A percentile compares a stretch with the other conserved stretches of the same genome.
These are phyloP conservation scores for Hirtodrosophila trivittata DNA, from an alignment of 2,888 invertebrate species.

Conservation along the genomic window DNA sequence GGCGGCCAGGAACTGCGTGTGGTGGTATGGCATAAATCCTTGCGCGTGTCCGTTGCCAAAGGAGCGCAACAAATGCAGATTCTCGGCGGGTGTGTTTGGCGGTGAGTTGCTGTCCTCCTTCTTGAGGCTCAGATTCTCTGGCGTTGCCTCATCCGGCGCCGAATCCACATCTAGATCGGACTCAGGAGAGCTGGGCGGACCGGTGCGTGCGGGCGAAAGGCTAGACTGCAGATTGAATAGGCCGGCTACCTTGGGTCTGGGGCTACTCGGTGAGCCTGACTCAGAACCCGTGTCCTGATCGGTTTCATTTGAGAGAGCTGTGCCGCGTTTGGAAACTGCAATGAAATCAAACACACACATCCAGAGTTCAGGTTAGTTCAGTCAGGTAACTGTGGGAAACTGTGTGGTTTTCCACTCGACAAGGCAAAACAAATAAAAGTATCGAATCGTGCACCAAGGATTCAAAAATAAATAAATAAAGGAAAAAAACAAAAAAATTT, in stretches of 20 bases:
- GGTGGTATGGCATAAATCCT: slow-evolving; percentile 85
- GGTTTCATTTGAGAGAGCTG: slow-evolving; percentile 83
- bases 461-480: slow-evolving; percentile 21
- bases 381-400: slow-evolving; percentile 52
- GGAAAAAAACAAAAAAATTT: slow-evolving; percentile 42
- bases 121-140: slow-evolving; percentile 92
- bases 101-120: slow-evolving; percentile 85
- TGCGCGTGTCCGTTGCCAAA: slow-evolving; percentile 82
- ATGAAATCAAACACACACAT: slow-evolving; percentile 11
- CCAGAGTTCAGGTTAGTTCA: slow-evolving; percentile 20
- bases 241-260: slow-evolving; percentile 76
- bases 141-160: slow-evolving; percentile 86
- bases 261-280: slow-evolving; percentile 83
- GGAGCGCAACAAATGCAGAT: slow-evolving; percentile 80
- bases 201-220: slow-evolving; percentile 83
- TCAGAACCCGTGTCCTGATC: slow-evolving; percentile 84
- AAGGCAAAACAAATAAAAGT: slow-evolving; percentile 68
- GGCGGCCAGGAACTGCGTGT: slow-evolving; percentile 81
- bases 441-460: slow-evolving; percentile 53
- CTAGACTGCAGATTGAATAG: slow-evolving; percentile 81
- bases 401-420: slow-evolving; percentile 65
- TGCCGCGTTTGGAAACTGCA: slow-evolving; percentile 83
- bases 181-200: slow-evolving; percentile 84
- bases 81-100: slow-evolving; percentile 82
- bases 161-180: slow-evolving; percentile 84